phyloP scores from a whole-genome alignment of 2,113 vertebrate genomes.

The Petrocephalus microphthalmus region DNA sequence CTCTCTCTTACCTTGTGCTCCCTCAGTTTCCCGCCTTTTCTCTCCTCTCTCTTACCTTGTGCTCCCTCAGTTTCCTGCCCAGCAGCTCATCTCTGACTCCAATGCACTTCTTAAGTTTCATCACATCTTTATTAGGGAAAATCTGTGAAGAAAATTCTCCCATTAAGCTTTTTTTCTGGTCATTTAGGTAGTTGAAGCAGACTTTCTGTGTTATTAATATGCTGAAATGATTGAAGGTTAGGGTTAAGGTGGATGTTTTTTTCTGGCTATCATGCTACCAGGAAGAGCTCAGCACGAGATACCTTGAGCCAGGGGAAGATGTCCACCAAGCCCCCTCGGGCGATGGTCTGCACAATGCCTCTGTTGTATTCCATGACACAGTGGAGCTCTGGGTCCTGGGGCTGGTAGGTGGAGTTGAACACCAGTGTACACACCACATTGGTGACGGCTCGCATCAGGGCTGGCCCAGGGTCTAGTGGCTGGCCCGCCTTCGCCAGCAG shows the following conservation, averaged over 20 bases:
- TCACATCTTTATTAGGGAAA: constrained; percentile 46
- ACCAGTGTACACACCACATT: constrained; percentile 66
- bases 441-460: constrained; percentile 57
- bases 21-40: not conserved
- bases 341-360: constrained; percentile 64
- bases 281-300: not conserved
- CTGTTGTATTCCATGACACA: constrained; percentile 61
- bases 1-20: not conserved
- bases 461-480: constrained; percentile 49
- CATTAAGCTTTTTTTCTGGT: not conserved
- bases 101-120: constrained; percentile 55
- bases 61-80: constrained; percentile 56
- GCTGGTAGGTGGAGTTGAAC: constrained; percentile 57
- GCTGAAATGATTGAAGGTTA: not conserved
- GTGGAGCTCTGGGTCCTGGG: constrained; percentile 51
- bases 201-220: not conserved
- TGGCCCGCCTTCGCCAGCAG: constrained; percentile 32
- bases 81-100: constrained; percentile 57
- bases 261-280: not conserved
- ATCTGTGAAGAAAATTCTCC: constrained; percentile 28
- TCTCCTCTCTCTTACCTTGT: constrained; percentile 50
- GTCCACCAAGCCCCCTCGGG: constrained; percentile 59
- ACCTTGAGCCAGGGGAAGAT: constrained; percentile 66
- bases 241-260: not conserved
- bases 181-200: not conserved